These are phyloP conservation scores for Rattus rattus DNA, from an alignment of 2,113 vertebrate genomes.

Conservation along the genomic window DNA sequence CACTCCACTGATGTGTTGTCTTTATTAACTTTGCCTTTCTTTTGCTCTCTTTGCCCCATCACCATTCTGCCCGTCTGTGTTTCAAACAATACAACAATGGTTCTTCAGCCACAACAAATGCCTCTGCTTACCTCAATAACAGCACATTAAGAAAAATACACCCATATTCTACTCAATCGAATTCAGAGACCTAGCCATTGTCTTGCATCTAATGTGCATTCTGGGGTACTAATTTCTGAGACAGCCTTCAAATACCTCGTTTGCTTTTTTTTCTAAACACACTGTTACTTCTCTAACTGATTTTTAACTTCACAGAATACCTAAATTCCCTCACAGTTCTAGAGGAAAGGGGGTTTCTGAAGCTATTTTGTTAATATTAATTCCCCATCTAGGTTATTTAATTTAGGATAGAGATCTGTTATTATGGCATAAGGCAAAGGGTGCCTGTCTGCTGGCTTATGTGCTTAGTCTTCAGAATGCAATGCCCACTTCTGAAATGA, in stretches of 20 bases:
- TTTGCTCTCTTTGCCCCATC: background rate
- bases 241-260: background rate
- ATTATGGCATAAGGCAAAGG: too few species aligned
- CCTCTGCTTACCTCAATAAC: background rate
- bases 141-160: background rate
- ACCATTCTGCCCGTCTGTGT: too few species aligned
- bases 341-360: background rate
- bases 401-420: background rate
- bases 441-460: too few species aligned
- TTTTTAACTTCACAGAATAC: background rate
- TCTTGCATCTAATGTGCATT: background rate
- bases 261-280: background rate
- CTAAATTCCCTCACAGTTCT: background rate
- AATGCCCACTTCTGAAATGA: background rate
- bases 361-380: background rate
- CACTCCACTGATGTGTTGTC: background rate
- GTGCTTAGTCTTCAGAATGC: background rate
- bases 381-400: background rate
- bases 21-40: background rate
- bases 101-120: background rate
- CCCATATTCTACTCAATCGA: fast-evolving
- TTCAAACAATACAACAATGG: background rate
- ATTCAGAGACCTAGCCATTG: too few species aligned
- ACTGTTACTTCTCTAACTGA: background rate
- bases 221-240: background rate